phyloP scores from a whole-genome alignment of 2,113 vertebrate genomes.

The Felis catus region DNA sequence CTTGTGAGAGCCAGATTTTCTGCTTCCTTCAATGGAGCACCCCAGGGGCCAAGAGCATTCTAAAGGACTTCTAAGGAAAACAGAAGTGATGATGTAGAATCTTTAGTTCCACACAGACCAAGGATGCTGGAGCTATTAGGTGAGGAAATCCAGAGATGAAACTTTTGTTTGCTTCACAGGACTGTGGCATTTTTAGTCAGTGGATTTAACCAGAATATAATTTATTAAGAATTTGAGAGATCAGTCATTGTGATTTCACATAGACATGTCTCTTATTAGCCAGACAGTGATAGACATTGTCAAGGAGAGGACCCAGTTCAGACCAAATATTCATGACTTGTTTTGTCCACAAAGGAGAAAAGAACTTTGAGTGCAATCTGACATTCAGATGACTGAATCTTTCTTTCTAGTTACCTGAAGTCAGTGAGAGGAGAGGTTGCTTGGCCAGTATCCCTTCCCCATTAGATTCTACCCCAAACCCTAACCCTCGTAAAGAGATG shows the following conservation, averaged over 20 bases:
- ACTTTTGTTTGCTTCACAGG: not conserved
- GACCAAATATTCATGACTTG: not conserved
- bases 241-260: not conserved
- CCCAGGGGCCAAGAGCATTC: not conserved
- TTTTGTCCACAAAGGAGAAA: not conserved
- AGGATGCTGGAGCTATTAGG: not conserved
- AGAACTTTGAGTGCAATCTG: not conserved
- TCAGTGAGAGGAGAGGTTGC: not conserved
- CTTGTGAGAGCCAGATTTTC: not conserved
- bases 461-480: not conserved
- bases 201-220: not conserved
- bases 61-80: conserved; percentile 40
- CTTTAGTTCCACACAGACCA: too few relatives aligned
- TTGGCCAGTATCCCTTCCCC: not conserved
- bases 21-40: not conserved
- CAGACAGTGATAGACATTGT: not conserved
- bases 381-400: not conserved
- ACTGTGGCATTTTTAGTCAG: not conserved
- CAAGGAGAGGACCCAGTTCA: not conserved
- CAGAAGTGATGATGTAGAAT: not conserved
- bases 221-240: not conserved
- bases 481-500: not conserved
- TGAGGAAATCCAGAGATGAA: not conserved
- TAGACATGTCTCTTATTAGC: not conserved
- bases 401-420: not conserved